Evolutionary conservation across 2,113 vertebrate genomes (phyloP), one percentile per base, ranked within the genome.

Genomic region (Mionectes macconnelli): DNA sequence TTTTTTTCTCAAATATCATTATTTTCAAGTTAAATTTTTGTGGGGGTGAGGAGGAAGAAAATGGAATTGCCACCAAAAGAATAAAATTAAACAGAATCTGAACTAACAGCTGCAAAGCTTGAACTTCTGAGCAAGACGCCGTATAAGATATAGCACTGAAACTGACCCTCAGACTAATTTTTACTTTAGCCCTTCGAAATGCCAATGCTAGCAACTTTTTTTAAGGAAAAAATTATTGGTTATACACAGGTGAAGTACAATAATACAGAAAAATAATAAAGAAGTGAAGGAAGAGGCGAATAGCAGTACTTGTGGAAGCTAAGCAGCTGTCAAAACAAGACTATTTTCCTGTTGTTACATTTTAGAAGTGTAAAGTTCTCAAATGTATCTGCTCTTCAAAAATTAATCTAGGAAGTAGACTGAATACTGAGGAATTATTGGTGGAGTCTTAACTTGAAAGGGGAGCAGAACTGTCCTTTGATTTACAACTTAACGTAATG

Each of bases 321-420:
- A 89, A 77, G 17, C 72, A 81, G 66, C 68, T 93, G 35, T 67
- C 52, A 84, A 86, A 94, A 87, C 14, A 35, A 78, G 45, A 68
- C 56, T 72, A 5, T 68, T 55, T 83, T 55, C 35, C 44, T 70
- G 14, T 45, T 88, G 31, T 56, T 56, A 74, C 45, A 21, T 70
- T 94, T n/a, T 39, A 80, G 35, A 91, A 33, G 22, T 64, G 37
- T 68, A 64, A 95, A 93, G 92, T 60, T 92, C 90, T 94, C 75
- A 96, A 67, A 59, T 31, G 42, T 30, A 84, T 63, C 55, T 78
- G 87, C 85, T 94, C 75, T 75, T 88, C 31, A 62, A 76, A 59
- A 90, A 37, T 25, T 40, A 62, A 44, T 40, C 23, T 27, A 45
- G 30, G 14, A 64, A 55, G 12, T 2, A 40, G 52, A 72, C 15